phyloP scores from a whole-genome alignment of 1,140 invertebrate species.

The Drosophila teissieri region DNA sequence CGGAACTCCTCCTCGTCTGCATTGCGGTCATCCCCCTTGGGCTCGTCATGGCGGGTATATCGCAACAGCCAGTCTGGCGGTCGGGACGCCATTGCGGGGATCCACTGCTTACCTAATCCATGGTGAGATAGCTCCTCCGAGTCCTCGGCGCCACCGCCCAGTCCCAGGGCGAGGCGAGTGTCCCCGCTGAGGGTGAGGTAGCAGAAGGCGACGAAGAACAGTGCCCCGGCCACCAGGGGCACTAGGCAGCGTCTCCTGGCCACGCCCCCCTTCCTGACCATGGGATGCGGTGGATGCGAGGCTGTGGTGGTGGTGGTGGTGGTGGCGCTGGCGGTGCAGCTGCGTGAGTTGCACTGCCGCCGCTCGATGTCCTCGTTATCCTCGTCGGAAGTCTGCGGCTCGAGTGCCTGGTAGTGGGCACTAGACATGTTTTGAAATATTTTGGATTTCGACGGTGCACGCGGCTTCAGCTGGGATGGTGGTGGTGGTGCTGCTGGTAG shows the following conservation, averaged over 20 bases:
- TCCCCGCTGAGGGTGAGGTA: slow-evolving; percentile 56
- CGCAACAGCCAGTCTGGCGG: not conserved
- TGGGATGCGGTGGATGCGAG: slow-evolving; percentile 2
- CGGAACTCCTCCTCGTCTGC: not conserved
- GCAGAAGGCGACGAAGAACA: slow-evolving; percentile 40
- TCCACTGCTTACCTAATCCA: slow-evolving; percentile 58
- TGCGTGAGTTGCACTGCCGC: slow-evolving; percentile 27
- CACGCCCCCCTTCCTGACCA: slow-evolving; percentile 28
- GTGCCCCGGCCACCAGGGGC: slow-evolving; percentile 11
- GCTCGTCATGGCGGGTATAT: not conserved
- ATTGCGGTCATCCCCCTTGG: not conserved
- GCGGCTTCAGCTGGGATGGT: slow-evolving; percentile 14
- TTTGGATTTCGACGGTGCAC: not conserved
- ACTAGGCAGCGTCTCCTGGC: slow-evolving; percentile 38
- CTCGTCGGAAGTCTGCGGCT: slow-evolving; percentile 49
- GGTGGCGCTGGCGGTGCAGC: not conserved
- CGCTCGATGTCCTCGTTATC: slow-evolving; percentile 41
- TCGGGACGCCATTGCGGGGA: not conserved
- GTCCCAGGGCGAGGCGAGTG: slow-evolving; percentile 32
- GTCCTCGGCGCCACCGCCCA: slow-evolving; percentile 40
- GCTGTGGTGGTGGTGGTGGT: not conserved
- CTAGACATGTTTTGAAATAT: slow-evolving; percentile 58
- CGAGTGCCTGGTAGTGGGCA: slow-evolving; percentile 70
- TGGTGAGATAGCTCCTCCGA: slow-evolving; percentile 38
- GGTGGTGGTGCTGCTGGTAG: not conserved